Evolutionary conservation across 2,888 invertebrate species (phyloP), one percentile per base, ranked within the genome.

Genomic region (Hipparchia semele): DNA sequence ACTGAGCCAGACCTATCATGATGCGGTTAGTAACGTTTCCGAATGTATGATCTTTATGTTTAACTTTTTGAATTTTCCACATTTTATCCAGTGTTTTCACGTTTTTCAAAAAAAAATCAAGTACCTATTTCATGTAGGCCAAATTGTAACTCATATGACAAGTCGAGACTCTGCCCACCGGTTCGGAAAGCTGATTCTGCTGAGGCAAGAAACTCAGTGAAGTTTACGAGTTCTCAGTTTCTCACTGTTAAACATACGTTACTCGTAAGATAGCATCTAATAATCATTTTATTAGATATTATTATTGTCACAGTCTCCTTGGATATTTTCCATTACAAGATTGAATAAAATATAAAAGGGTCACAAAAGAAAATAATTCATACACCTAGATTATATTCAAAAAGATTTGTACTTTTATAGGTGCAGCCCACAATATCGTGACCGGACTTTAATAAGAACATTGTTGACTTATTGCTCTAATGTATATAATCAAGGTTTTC

Each of bases 391-490:
- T 62, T 13, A 8, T 9, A 62, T 62, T 62, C 46, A 13, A 13
- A 49, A n/a, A 61, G 64, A 67, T 45, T 46, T 45, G 58, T 58
- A 13, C 45, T 46, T 23, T 58, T 58, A 62, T 45, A 69, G 51
- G 39, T 39, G 5, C 39, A 39, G 9, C 8, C 39, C 39, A 58
- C 66, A 59, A 12, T n/a, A 45, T 68, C 13, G 56, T 60, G 60
- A 54, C 59, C 59, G 45, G 65, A 58, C 23, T 64, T 45, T 71
- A 67, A 71, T 71, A 65, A 68, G 46, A 39, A 45, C 68, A 65
- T 68, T 68, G 65, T 74, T 60, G 58, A 59, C 53, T 71, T 65
- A 68, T 68, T 68, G 10, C 51, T 51, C 7, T 66, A 59, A 69
- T 23, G 23, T 60, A 59, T 53, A 64, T 46, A 56, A 65, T 12